Base-by-base conservation (phyloP, 2,797 vertebrate genomes). In the Eupleurogrammus muticus region DNA sequence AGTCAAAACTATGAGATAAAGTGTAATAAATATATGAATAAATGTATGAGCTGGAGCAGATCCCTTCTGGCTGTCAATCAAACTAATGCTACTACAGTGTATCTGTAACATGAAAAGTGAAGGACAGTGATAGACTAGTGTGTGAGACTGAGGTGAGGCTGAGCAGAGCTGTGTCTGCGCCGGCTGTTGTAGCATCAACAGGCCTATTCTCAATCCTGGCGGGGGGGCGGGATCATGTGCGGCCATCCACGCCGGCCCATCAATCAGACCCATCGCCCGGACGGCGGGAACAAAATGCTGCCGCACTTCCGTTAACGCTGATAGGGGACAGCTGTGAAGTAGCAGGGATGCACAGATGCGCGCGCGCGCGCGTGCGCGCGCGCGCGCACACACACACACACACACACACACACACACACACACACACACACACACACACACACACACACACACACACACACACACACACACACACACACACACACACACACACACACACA, bases 181-280 rank as follows among this genome's bases (percentile, higher is more conserved):
- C 55, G 46, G 58, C 32, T 84, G 76, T 81, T 84, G 80, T 24
- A 71, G 81, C 48, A 85, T 79, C 83, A 86, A 81, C 68, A 67
- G 42, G 21, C 16, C 80, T 64, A 66, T 80, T 82, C 66, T 89
- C 49, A 44, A 28, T 59, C 69, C 49, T 62, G 49, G 62, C 69
- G 69, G 79, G 75, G n/a, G 78, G 73, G 56, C 42, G 12, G 60
- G 76, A 82, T 65, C 77, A 75, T 68, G 78, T 66, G 70, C 40
- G 63, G 79, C 50, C 64, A 53, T 71, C 68, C 52, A 58, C 78
- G 73, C 75, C 86, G 80, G 70, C 28, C 75, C 54, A 66, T 73
- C 75, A 73, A 81, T 59, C 72, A 78, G 74, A 83, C 71, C n/a
- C n/a, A 79, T 65, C n/a, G n/a, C n/a, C n/a, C n/a, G 50, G 86